Percentiles rank a stretch among this genome's conserved stretches.
These are phyloP conservation scores for Pseudomugil tenellus DNA, from an alignment of 2,797 vertebrate genomes.

Conservation along the genomic window DNA sequence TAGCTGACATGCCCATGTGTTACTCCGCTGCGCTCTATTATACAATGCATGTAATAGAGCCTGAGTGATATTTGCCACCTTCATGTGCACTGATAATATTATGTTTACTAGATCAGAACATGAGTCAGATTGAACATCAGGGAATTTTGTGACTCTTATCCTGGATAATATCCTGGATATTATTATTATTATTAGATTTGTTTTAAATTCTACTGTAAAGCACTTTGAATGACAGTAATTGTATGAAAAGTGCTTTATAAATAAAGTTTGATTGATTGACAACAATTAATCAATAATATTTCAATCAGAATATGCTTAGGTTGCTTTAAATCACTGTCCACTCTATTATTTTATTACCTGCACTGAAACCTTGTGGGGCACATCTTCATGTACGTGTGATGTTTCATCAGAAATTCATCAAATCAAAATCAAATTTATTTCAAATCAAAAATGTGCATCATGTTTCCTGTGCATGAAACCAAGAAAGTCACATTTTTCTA, in stretches of 20 bases:
- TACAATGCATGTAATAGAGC: constrained; percentile 35
- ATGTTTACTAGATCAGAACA: constrained; percentile 51
- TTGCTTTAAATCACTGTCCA: constrained; percentile 11
- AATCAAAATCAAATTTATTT: too few species aligned
- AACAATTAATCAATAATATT: neutral
- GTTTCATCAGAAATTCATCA: constrained; percentile 13
- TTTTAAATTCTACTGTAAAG: too few species aligned
- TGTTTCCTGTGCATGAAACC: constrained; percentile 7
- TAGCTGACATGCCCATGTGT: constrained; percentile 46
- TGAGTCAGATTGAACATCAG: constrained; percentile 32
- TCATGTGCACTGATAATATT: constrained; percentile 39
- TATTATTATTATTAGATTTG: too few species aligned
- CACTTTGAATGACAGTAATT: too few species aligned
- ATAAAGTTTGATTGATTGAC: too few species aligned
- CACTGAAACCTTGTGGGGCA: constrained; percentile 5
- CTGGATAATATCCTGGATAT: too few species aligned
- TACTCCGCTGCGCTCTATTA: constrained; percentile 24
- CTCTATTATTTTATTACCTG: neutral
- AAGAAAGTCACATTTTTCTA: constrained; percentile 21
- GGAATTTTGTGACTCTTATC: too few species aligned
- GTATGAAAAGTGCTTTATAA: too few species aligned
- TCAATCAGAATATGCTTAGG: constrained; percentile 16
- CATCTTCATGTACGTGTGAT: constrained; percentile 1
- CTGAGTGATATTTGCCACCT: constrained; percentile 36
- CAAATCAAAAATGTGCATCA: neutral